phyloP scores from a whole-genome alignment of 2,888 invertebrate genomes.

The Coremacera marginata region DNA sequence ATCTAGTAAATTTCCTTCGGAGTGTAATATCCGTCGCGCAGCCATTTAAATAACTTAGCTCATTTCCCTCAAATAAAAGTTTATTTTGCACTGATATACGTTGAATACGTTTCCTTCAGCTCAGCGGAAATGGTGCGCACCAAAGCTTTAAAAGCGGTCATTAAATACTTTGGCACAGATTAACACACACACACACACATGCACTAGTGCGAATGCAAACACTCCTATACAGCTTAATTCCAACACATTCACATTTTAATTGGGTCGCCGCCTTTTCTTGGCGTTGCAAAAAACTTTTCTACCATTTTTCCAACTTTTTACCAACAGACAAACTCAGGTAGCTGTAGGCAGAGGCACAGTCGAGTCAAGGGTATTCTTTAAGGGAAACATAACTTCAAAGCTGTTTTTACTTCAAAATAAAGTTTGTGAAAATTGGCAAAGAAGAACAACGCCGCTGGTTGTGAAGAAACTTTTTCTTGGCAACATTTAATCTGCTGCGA shows the following conservation, averaged over 20 bases:
- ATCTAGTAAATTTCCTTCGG: not conserved
- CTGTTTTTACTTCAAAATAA: too few relatives aligned
- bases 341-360: too few relatives aligned
- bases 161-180: slow-evolving; percentile 9
- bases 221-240: not conserved
- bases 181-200: not conserved
- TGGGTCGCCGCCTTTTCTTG: slow-evolving; percentile 6
- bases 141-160: not conserved
- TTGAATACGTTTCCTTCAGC: too few relatives aligned
- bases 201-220: not conserved
- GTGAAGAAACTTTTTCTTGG: not conserved
- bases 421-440: too few relatives aligned
- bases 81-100: too few relatives aligned
- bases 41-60: not conserved
- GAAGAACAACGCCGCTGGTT: too few relatives aligned
- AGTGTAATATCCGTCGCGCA: not conserved
- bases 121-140: not conserved
- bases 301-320: not conserved
- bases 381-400: too few relatives aligned
- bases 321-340: not conserved
- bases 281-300: not conserved
- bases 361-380: too few relatives aligned
- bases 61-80: not conserved
- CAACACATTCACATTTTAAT: not conserved
- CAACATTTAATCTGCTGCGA: not conserved